Conservation (phyloP, 2,888 invertebrate species). For the Rhabditophanes sp. region DNA sequence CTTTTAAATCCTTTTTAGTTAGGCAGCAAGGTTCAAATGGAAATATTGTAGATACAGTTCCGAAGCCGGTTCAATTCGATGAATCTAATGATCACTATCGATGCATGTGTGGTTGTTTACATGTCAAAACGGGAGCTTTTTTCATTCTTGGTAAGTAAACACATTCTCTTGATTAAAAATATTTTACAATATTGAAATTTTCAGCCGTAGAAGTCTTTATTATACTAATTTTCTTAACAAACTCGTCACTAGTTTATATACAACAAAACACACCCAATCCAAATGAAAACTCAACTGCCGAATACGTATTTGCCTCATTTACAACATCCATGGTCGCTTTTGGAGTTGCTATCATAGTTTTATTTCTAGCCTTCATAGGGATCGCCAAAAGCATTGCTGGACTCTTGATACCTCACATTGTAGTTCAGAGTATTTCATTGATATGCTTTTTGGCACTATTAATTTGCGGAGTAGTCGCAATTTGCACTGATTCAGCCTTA, state of each 20-base stretch:
- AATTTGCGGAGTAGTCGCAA: conserved; percentile 28
- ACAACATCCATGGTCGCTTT: conserved; percentile 23
- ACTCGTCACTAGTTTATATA: conserved; percentile 34
- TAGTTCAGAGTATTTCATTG: conserved; percentile 32
- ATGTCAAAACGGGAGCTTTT: conserved; percentile 39
- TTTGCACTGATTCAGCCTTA: conserved; percentile 31
- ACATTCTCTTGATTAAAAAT: conserved; percentile 2
- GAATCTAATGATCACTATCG: conserved; percentile 36
- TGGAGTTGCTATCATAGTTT: too few species aligned
- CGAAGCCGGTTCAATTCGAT: conserved; percentile 36
- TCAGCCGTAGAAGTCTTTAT: conserved; percentile 23
- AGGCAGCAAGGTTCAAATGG: too few species aligned
- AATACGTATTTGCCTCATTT: too few species aligned
- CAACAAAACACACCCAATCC: too few species aligned
- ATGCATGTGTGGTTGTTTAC: conserved; percentile 42
- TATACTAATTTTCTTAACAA: conserved; percentile 36
- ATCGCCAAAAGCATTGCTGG: conserved; percentile 26
- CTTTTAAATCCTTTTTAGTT: too few species aligned
- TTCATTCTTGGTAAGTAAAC: conserved; percentile 20
- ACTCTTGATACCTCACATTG: conserved; percentile 37
- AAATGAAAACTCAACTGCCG: too few species aligned
- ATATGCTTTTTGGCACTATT: conserved; percentile 27
- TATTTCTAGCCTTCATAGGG: conserved; percentile 30
- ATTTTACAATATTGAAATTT: conserved; percentile 1
- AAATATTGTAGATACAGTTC: too few species aligned